These are phyloP conservation scores for Kryphioiulus occultus DNA, from an alignment of 2,888 invertebrate species.

Conservation along the genomic window DNA sequence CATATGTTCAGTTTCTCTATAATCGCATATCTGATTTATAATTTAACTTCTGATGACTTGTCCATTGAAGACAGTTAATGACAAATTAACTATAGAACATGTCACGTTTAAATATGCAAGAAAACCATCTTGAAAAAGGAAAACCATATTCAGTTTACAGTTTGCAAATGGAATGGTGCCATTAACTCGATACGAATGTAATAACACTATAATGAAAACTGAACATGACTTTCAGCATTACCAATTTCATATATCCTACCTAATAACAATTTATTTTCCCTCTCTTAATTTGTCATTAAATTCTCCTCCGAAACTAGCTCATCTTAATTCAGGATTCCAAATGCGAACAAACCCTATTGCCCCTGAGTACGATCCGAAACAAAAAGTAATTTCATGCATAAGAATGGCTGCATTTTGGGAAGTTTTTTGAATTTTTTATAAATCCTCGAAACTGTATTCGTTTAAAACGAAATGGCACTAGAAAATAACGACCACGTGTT, in stretches of 20 bases:
- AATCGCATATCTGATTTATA: no score
- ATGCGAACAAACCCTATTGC: neutral
- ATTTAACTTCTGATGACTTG: no score
- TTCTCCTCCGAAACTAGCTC: neutral
- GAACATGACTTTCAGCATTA: neutral
- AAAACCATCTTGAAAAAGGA: no score
- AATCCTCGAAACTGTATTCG: conserved; percentile 13
- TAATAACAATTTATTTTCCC: neutral
- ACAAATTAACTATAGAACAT: no score
- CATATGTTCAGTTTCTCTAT: no score
- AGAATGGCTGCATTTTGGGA: neutral
- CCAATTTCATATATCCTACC: neutral
- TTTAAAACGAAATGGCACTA: neutral
- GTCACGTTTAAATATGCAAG: no score
- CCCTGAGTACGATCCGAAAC: neutral
- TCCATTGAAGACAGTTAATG: no score
- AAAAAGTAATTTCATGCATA: neutral
- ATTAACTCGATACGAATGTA: neutral
- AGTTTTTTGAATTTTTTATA: conserved; percentile 15
- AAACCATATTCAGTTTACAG: no score
- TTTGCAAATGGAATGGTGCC: neutral
- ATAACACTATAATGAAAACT: neutral
- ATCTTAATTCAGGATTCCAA: neutral
- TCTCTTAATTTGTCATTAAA: neutral
- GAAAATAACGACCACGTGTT: conserved; percentile 37